Evolutionary conservation across 2,797 vertebrate genomes (phyloP).

Genomic region (Odontamblyopus rebecca): DNA sequence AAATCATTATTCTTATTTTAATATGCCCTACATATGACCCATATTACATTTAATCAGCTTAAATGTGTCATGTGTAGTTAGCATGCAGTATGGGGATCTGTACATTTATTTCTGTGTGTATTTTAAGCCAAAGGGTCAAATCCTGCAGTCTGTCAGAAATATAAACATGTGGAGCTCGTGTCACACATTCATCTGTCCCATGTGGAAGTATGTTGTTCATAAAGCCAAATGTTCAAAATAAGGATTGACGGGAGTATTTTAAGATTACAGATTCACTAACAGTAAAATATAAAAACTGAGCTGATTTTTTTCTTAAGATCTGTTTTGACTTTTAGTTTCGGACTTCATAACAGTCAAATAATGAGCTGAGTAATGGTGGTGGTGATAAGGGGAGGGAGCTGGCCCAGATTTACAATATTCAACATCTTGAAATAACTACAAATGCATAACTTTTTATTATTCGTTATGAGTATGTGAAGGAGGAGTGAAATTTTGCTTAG

Average conservation of each 20-base stretch:
- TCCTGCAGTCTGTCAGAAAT: background rate
- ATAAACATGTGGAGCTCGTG: background rate
- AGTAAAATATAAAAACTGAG: background rate
- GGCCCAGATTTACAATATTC: too few species aligned
- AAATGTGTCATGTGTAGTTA: conserved; percentile 17
- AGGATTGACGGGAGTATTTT: background rate
- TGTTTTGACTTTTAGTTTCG: background rate
- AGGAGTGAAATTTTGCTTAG: too few species aligned
- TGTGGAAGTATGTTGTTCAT: background rate
- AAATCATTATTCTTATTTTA: too few species aligned
- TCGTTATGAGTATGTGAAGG: too few species aligned
- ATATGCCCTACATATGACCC: too few species aligned
- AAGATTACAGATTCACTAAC: background rate
- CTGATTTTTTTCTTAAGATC: too few species aligned
- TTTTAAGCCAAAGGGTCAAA: background rate
- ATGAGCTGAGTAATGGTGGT: too few species aligned
- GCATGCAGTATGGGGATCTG: background rate
- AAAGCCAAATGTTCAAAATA: background rate
- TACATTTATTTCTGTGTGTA: too few species aligned
- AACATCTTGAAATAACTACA: too few species aligned
- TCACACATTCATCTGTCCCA: conserved; percentile 13
- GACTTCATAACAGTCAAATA: too few species aligned
- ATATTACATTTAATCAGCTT: background rate
- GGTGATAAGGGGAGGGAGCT: too few species aligned
- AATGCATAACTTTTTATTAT: background rate